These are phyloP conservation scores for Tiliqua scincoides DNA, from an alignment of 2,113 vertebrate species.

Conservation along the genomic window DNA sequence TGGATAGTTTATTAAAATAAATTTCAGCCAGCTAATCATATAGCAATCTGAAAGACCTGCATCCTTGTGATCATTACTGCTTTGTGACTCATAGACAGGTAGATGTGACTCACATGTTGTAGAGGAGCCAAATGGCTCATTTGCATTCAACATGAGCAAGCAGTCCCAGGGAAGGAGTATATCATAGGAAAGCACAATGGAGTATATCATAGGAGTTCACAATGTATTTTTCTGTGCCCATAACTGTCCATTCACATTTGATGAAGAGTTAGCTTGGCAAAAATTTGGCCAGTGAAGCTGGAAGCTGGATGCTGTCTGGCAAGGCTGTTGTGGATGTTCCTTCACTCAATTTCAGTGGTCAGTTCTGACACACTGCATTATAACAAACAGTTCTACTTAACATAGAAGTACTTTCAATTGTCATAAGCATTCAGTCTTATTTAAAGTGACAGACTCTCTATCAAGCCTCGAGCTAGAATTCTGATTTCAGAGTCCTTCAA, in stretches of 20 bases:
- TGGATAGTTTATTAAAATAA: neutral
- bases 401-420: conserved; percentile 62
- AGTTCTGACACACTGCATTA: conserved; percentile 61
- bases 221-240: neutral
- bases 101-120: neutral
- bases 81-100: no score
- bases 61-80: neutral
- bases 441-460: conserved; percentile 67
- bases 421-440: conserved; percentile 69
- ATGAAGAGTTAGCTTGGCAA: conserved; percentile 17
- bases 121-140: neutral
- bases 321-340: conserved; percentile 44
- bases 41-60: neutral
- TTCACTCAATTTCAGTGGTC: conserved; percentile 55
- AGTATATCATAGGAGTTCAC: neutral
- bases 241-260: conserved; percentile 21
- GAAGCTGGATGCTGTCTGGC: conserved; percentile 59
- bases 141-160: neutral
- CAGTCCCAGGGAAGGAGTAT: neutral
- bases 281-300: conserved; percentile 22
- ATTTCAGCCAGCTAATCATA: neutral
- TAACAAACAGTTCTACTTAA: conserved; percentile 59
- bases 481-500: conserved; percentile 66
- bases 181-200: neutral
- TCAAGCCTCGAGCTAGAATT: conserved; percentile 67